Conservation (phyloP, 2,888 invertebrate genomes). For the Dusona sp. region DNA sequence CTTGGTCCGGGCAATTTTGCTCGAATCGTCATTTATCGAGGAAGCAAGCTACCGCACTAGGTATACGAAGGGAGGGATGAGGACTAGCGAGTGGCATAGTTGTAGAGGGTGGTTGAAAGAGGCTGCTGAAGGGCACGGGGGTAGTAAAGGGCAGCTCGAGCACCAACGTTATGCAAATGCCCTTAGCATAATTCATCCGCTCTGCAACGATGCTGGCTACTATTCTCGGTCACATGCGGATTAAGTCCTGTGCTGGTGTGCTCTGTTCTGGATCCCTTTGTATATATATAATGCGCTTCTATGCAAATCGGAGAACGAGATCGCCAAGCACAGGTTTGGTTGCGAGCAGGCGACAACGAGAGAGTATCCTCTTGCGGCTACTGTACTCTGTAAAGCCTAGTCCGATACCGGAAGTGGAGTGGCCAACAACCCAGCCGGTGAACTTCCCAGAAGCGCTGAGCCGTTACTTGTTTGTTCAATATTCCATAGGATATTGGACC, state of each 20-base stretch:
- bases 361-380: slow-evolving; percentile 15
- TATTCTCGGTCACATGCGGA: slow-evolving; percentile 71
- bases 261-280: slow-evolving; percentile 39
- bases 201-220: slow-evolving; percentile 66
- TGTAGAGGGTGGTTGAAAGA: slow-evolving; percentile 19
- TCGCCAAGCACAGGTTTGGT: slow-evolving; percentile 48
- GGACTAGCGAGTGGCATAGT: slow-evolving; percentile 10
- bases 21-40: slow-evolving; percentile 81
- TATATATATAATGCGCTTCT: slow-evolving; percentile 70
- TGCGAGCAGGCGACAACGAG: slow-evolving; percentile 28
- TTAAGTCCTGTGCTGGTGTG: slow-evolving; percentile 69
- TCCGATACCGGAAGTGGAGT: slow-evolving; percentile 58
- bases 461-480: slow-evolving; percentile 14
- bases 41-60: slow-evolving; percentile 60
- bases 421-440: slow-evolving; percentile 55
- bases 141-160: slow-evolving; percentile 59
- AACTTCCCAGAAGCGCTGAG: slow-evolving; percentile 41
- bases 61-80: slow-evolving; percentile 12
- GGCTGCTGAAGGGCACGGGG: slow-evolving; percentile 10
- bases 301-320: slow-evolving; percentile 74
- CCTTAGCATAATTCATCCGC: slow-evolving; percentile 79
- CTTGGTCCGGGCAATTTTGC: slow-evolving; percentile 75
- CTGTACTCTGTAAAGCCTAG: slow-evolving; percentile 1
- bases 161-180: slow-evolving; percentile 80
- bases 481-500: slow-evolving; percentile 15